phyloP scores from a whole-genome alignment of 2,797 vertebrate genomes.

The Aythya fuligula region DNA sequence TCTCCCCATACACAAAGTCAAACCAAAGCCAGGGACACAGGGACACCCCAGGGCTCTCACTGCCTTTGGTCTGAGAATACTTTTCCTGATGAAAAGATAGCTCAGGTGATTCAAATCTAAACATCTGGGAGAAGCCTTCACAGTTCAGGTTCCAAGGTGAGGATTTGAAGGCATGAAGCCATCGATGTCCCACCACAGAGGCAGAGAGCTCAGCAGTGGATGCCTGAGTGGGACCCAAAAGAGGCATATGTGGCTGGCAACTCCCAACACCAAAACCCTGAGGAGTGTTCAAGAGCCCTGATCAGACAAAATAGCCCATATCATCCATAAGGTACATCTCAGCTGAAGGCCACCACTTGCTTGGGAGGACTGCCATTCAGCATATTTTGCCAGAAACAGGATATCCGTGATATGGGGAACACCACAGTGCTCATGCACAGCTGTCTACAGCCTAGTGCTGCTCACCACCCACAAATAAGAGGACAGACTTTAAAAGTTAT shows the following conservation, averaged over 20 bases:
- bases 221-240: background rate
- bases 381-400: background rate
- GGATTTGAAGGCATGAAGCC: background rate
- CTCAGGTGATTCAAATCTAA: constrained; percentile 14
- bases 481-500: background rate
- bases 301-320: background rate
- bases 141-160: background rate
- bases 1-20: constrained; percentile 52
- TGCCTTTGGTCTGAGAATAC: background rate
- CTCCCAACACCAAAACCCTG: rapidly evolving
- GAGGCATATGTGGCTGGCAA: background rate
- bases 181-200: background rate
- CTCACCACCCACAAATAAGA: background rate
- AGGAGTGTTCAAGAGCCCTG: background rate
- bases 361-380: background rate
- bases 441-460: background rate
- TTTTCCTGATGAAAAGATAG: background rate
- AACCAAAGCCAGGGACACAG: constrained; percentile 24
- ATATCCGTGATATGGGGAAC: rapidly evolving
- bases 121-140: background rate
- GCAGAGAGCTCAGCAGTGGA: rapidly evolving
- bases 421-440: rapidly evolving
- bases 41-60: background rate
- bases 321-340: background rate
- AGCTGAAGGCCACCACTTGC: background rate